Evolutionary conservation across 2,113 vertebrate genomes (phyloP).

Genomic region (Indri indri): DNA sequence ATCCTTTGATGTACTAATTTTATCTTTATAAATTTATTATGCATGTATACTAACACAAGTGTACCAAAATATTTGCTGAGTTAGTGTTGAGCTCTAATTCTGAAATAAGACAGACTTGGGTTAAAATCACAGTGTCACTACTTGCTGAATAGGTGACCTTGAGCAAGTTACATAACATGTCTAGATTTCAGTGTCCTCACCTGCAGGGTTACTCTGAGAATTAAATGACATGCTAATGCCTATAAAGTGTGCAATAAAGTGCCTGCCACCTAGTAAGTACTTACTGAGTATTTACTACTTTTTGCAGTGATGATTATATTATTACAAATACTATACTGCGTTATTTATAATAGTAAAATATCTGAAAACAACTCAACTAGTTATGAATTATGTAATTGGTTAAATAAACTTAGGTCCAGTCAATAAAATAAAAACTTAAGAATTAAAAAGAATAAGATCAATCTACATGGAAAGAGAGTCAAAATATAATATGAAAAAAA

Average conservation of each 20-base stretch:
- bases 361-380: neutral
- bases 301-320: neutral
- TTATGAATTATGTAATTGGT: neutral
- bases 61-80: neutral
- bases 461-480: neutral
- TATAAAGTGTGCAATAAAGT: neutral
- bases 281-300: neutral
- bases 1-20: neutral
- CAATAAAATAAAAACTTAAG: neutral
- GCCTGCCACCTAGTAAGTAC: neutral
- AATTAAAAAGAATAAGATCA: slow-evolving; percentile 29
- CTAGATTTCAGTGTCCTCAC: neutral
- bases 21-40: neutral
- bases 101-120: neutral
- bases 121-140: neutral
- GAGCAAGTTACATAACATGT: neutral
- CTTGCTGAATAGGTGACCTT: neutral
- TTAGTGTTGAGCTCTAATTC: neutral
- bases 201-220: neutral
- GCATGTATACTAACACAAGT: neutral
- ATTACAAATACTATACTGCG: neutral
- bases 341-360: slow-evolving; percentile 35
- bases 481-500: neutral
- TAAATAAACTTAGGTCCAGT: slow-evolving; percentile 22
- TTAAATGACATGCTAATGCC: neutral